These are phyloP conservation scores for Charanyca ferruginea DNA, from an alignment of 2,888 invertebrate species.

Conservation along the genomic window DNA sequence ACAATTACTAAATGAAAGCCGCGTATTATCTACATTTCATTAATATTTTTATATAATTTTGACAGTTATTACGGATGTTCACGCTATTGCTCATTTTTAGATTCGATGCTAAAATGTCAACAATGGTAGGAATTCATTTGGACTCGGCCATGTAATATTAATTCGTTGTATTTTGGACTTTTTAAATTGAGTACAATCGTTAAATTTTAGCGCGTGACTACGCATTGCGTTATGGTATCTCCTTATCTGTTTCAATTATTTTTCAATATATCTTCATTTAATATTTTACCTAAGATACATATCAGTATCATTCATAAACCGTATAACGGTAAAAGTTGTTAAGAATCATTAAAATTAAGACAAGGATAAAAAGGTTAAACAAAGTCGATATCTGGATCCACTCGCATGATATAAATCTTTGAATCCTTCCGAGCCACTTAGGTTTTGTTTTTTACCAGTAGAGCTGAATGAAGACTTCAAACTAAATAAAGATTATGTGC, in stretches of 20 bases:
- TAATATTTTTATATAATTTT: conserved; percentile 30
- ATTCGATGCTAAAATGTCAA: conserved; percentile 27
- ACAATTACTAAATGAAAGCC: conserved; percentile 24
- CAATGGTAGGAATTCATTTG: conserved; percentile 16
- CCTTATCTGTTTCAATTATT: conserved; percentile 6
- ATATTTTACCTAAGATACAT: too few species aligned
- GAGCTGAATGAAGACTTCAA: too few species aligned
- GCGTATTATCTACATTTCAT: conserved; percentile 22
- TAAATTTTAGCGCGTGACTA: conserved; percentile 40
- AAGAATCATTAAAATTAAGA: too few species aligned
- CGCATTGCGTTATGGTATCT: conserved; percentile 7
- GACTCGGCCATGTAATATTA: conserved; percentile 42
- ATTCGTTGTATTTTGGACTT: conserved; percentile 35
- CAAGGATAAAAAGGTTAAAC: too few species aligned
- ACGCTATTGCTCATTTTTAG: conserved; percentile 41
- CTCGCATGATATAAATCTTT: too few species aligned
- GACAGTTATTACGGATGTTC: conserved; percentile 15
- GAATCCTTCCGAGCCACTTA: too few species aligned
- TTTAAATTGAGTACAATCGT: conserved; percentile 24
- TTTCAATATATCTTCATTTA: too few species aligned
- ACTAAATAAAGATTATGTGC: too few species aligned
- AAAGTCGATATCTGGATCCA: too few species aligned
- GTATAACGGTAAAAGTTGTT: not conserved
- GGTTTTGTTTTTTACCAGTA: too few species aligned
- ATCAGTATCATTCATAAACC: not conserved